Evolutionary conservation across 1,140 invertebrate species (phyloP).

Genomic region (Mamestra configurata): DNA sequence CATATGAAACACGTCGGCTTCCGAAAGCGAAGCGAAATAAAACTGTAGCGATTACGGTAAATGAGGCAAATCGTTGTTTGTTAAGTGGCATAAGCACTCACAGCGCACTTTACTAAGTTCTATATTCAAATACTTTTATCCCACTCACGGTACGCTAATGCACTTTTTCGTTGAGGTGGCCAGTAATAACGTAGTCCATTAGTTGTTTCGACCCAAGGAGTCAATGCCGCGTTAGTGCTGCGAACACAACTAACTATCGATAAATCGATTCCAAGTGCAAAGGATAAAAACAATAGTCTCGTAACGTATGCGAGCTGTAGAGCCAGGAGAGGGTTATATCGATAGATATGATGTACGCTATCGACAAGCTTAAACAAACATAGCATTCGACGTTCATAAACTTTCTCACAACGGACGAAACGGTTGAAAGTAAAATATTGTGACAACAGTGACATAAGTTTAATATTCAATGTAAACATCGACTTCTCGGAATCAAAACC

Average conservation of each 20-base stretch:
- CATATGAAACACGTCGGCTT: constrained; percentile 50
- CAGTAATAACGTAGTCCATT: constrained; percentile 81
- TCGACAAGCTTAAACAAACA: constrained; percentile 49
- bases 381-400: constrained; percentile 63
- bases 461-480: constrained; percentile 80
- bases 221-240: constrained; percentile 65
- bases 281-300: constrained; percentile 23
- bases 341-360: constrained; percentile 44
- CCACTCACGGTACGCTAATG: constrained; percentile 83
- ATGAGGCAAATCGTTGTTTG: constrained; percentile 77
- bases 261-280: constrained; percentile 33
- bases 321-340: constrained; percentile 22
- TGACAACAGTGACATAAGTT: constrained; percentile 78
- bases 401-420: constrained; percentile 76
- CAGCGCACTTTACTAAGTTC: constrained; percentile 78
- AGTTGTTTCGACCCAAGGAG: constrained; percentile 77
- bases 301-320: background rate
- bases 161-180: constrained; percentile 81
- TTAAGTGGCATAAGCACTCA: constrained; percentile 79
- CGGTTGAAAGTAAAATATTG: constrained; percentile 77
- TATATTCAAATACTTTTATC: constrained; percentile 85
- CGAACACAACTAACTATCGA: constrained; percentile 62
- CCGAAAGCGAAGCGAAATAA: constrained; percentile 68
- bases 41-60: constrained; percentile 75
- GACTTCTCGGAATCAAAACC: constrained; percentile 83